Evolutionary conservation across 2,888 invertebrate species (phyloP), one percentile per base, ranked within the genome.

Genomic region (Dichetophora obliterata): DNA sequence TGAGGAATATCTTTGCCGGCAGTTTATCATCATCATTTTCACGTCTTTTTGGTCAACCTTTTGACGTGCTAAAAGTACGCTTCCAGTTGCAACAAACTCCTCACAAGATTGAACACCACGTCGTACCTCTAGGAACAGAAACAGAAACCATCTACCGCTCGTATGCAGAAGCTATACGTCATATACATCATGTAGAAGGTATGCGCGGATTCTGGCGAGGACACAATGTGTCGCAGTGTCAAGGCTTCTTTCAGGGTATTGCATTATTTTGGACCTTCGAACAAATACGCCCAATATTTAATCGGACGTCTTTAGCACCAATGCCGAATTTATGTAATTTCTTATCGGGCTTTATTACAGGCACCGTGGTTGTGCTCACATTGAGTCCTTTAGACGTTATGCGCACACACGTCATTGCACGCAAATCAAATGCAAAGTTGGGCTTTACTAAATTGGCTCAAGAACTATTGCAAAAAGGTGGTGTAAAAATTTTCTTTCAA

Each of bases 141-240:
- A 48, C 50, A 50, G 31, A 48, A 37, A 65, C 68, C 27, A 52
- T 14, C 54, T 75, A 71, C n/a, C 19, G 22, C 31, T 61, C 69
- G 5, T 59, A 73, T 14, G n/a, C 31, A 3, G 16, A 63, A 14
- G 73, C 69, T 5, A 19, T 63, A 2, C 5, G 16, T 3, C 11
- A 27, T 0, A 61, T 78, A 2, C 63, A 52, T 24, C 31, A 14
- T 9, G 37, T 61, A n/a, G 71, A 75, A 24, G 78, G 78, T 6
- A n/a, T 78, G 3, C 54, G 31, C 1, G 76, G 76, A 4, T 76
- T 78, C 14, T 78, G 78, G 78, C 73, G 65, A 22, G 78, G 78
- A 3, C 76, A 76, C 65, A 48, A 11, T 54, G 31, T 65, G 19
- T 54, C 74, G 27, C 78, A 78, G 59, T 22, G 37, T 3, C 54